phyloP scores from a whole-genome alignment of 2,888 invertebrate genomes.

The Xylota sylvarum region DNA sequence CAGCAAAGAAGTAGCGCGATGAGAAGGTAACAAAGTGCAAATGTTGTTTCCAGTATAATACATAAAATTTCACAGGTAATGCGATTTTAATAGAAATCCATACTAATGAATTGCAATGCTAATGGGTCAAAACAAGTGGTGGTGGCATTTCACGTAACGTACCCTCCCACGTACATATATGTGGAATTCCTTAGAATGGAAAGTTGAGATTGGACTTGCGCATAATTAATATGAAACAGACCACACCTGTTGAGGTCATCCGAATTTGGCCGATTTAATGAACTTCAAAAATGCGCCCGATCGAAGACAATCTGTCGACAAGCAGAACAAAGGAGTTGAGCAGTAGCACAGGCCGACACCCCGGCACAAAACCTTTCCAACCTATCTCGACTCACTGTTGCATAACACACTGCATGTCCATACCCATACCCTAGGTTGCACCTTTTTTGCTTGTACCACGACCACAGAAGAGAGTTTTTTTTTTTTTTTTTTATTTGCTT shows the following conservation, averaged over 20 bases:
- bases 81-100: slow-evolving; percentile 47
- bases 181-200: slow-evolving; percentile 25
- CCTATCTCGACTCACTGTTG: slow-evolving; percentile 37
- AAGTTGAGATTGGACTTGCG: slow-evolving; percentile 46
- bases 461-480: no score
- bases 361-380: slow-evolving; percentile 42
- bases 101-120: slow-evolving; percentile 50
- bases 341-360: slow-evolving; percentile 8
- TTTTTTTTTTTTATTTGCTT: slow-evolving; percentile 2
- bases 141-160: slow-evolving; percentile 53
- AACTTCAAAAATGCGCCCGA: slow-evolving; percentile 18
- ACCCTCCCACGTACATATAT: background rate
- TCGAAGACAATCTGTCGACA: slow-evolving; percentile 39
- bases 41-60: slow-evolving; percentile 37
- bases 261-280: slow-evolving; percentile 1
- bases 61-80: slow-evolving; percentile 58
- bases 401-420: slow-evolving; percentile 56
- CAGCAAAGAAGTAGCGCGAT: background rate
- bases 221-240: background rate
- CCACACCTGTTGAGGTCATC: slow-evolving; percentile 50
- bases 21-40: slow-evolving; percentile 36
- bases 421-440: slow-evolving; percentile 61
- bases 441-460: slow-evolving; percentile 22
- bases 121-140: slow-evolving; percentile 11
- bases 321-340: slow-evolving; percentile 40